Evolutionary conservation across 2,113 vertebrate species (phyloP).

Genomic region (Pedetes capensis): DNA sequence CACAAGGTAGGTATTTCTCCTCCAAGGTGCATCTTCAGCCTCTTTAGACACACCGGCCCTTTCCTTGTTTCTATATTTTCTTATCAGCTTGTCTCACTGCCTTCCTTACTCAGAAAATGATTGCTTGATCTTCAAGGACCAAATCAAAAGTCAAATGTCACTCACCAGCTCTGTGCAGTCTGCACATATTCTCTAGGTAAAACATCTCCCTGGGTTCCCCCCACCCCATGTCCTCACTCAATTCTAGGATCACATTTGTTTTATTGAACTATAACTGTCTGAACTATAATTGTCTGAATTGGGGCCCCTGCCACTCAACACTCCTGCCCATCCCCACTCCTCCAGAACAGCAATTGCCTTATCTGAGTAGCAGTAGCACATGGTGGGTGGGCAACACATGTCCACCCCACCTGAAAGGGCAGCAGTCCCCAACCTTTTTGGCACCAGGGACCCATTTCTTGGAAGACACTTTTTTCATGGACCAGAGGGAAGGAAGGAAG

Average conservation of each 20-base stretch:
- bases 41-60: not conserved
- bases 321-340: no score
- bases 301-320: rapidly evolving
- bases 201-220: rapidly evolving
- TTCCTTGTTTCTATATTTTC: not conserved
- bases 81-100: not conserved
- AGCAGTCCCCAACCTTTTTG: no score
- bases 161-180: not conserved
- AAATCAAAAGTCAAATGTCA: not conserved
- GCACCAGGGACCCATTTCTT: no score
- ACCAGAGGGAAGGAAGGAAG: no score
- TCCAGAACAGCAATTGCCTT: not conserved
- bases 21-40: not conserved
- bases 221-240: rapidly evolving
- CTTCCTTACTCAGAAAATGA: not conserved
- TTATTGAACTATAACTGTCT: not conserved
- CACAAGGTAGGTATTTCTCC: not conserved
- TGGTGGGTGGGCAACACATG: not conserved
- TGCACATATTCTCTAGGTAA: not conserved
- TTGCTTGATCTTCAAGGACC: not conserved
- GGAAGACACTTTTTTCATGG: no score
- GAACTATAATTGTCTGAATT: no score
- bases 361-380: not conserved
- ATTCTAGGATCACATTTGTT: not conserved
- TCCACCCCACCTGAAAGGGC: not conserved